A percentile compares a stretch with the other conserved stretches of the same genome.
phyloP scores from a whole-genome alignment of 2,113 vertebrate genomes.

The Gorilla gorilla region DNA sequence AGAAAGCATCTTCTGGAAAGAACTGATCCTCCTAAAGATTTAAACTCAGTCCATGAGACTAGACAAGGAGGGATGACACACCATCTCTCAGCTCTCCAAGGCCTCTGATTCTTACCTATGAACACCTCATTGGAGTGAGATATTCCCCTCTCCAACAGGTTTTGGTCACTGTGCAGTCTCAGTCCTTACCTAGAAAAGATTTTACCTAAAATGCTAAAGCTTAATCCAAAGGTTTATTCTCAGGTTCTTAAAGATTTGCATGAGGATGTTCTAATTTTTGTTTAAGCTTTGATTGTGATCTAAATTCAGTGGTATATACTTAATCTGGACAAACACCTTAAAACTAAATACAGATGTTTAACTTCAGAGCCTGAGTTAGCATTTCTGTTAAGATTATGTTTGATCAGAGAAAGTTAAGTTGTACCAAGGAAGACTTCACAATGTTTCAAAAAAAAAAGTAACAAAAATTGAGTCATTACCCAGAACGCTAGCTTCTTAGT shows the following conservation, averaged over 20 bases:
- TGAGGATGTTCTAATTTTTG: background rate
- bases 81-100: background rate
- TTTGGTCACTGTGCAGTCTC: background rate
- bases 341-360: background rate
- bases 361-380: background rate
- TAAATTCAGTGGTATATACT: background rate
- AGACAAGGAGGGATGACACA: background rate
- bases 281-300: background rate
- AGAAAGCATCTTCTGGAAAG: background rate
- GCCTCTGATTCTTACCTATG: background rate
- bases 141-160: background rate
- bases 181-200: background rate
- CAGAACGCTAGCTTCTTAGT: background rate
- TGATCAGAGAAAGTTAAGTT: background rate
- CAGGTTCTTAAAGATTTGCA: background rate
- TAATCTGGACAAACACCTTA: background rate
- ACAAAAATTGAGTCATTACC: background rate
- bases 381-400: background rate
- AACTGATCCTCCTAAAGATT: background rate
- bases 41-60: background rate
- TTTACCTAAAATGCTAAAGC: too few relatives aligned
- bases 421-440: background rate
- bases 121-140: background rate
- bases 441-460: background rate
- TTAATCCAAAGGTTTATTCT: background rate